Evolutionary conservation across 2,113 vertebrate genomes (phyloP).

Genomic region (Misgurnus anguillicaudatus): DNA sequence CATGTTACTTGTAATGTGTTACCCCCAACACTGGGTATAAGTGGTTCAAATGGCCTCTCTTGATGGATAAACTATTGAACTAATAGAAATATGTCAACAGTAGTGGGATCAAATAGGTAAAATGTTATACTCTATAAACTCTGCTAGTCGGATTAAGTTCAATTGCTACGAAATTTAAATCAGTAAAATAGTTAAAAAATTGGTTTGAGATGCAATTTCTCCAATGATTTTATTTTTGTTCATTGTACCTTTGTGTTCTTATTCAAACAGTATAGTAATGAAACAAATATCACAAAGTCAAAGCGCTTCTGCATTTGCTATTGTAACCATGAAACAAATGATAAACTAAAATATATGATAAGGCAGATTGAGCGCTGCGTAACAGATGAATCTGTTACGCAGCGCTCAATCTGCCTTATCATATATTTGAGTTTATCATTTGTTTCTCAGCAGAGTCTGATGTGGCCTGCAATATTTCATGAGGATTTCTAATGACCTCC

Average conservation of each 20-base stretch:
- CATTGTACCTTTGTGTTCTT: too few relatives aligned
- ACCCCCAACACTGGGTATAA: too few relatives aligned
- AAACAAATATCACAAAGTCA: too few relatives aligned
- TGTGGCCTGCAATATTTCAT: constrained; percentile 28
- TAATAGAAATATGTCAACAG: constrained; percentile 16
- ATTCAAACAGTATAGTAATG: background rate
- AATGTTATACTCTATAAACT: background rate
- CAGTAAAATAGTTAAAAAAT: background rate
- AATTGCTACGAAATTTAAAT: background rate
- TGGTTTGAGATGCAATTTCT: background rate
- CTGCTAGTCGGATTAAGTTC: background rate
- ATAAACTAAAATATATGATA: background rate
- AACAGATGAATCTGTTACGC: background rate
- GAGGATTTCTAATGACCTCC: constrained; percentile 37
- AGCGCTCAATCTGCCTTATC: background rate
- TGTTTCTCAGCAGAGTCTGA: constrained; percentile 15
- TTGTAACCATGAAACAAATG: background rate
- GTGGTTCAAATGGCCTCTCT: background rate
- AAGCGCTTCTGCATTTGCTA: background rate
- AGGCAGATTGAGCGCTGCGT: background rate
- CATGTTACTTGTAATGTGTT: too few relatives aligned
- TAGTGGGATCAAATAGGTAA: background rate
- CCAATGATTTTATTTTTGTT: too few relatives aligned
- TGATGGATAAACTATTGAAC: background rate
- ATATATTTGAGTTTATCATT: background rate